Base-by-base conservation (phyloP, 2,888 invertebrate genomes). In the Neoaliturus tenellus region DNA sequence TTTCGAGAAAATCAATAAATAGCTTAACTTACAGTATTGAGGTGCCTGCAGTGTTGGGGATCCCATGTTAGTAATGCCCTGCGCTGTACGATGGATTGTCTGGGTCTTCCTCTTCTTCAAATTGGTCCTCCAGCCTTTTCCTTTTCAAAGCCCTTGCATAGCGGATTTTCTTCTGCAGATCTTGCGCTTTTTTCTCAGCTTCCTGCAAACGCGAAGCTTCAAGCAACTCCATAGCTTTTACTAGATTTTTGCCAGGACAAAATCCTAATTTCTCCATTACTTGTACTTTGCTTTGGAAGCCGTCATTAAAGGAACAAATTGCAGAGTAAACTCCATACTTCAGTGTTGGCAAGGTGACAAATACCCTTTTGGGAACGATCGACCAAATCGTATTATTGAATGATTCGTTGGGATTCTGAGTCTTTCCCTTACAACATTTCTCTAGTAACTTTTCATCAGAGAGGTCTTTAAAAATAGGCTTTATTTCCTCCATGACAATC, bases 91-190 rank as follows among this genome's bases (percentile, higher is more conserved):
- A 39, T 39, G 75, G 75, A n/a, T 75, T 75, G 25, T 75, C 17
- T 20, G 41, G 75, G 23, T 31, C 71, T 33, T 75, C 41, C 33
- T 75, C 41, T 75, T 75, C 75, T 75, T 75, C 75, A 75, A 39
- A 39, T 23, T 6, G 39, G 25, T 75, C 41, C 23, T 75, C 17
- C 75, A 41, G 23, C 41, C 75, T 75, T 44, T 75, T 75, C 41
- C 75, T 75, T 75, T 75, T 75, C 41, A 39, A 3, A 41, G 5
- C 41, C 41, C 33, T 75, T 25, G 20, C 25, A 39, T 20, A 41
- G 20, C 35, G 35, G 41, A 75, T 75, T 75, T 75, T 75, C 12
- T 75, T 75, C 75, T 75, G 35, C 10, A 44, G 25, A 75, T 35
- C 39, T 41, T 39, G 20, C 12, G 75, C 8, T 41, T 4, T 41